Evolutionary conservation across 1,140 invertebrate species (phyloP).

Genomic region (Platyura marginata): DNA sequence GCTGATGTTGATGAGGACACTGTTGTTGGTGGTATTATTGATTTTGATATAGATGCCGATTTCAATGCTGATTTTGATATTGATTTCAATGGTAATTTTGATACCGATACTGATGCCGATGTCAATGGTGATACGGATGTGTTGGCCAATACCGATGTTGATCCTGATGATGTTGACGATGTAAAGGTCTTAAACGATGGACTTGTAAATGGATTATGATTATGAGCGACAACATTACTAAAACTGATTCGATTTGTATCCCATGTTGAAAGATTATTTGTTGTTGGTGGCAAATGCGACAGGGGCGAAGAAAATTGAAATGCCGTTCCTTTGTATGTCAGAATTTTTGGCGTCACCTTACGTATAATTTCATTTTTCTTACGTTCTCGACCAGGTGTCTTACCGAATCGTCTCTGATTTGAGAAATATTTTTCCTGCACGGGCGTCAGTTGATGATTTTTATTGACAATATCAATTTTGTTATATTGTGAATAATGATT

Average conservation of each 20-base stretch:
- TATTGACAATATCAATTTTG: background rate
- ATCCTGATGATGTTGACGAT: background rate
- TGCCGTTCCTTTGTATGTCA: slow-evolving; percentile 7
- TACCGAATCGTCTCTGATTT: slow-evolving; percentile 9
- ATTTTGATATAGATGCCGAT: background rate
- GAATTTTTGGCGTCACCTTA: background rate
- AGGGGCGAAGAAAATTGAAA: slow-evolving; percentile 2
- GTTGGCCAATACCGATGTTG: background rate
- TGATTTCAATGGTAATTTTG: background rate
- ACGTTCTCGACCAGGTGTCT: slow-evolving; percentile 20
- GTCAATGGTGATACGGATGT: background rate
- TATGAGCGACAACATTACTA: slow-evolving; percentile 35
- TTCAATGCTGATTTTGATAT: background rate
- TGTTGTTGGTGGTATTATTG: background rate
- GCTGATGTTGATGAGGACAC: background rate
- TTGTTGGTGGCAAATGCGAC: slow-evolving; percentile 7
- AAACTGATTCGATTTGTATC: slow-evolving; percentile 33
- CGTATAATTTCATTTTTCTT: slow-evolving; percentile 15
- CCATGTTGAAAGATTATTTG: slow-evolving; percentile 18
- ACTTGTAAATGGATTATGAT: slow-evolving; percentile 16
- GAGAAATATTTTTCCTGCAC: background rate
- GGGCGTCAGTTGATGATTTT: background rate
- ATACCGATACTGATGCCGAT: background rate
- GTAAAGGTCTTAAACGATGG: background rate
- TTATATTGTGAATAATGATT: background rate